Evolutionary conservation across 2,888 invertebrate species (phyloP), one percentile per base, ranked within the genome.

Genomic region (Drosophila kambysellisi): DNA sequence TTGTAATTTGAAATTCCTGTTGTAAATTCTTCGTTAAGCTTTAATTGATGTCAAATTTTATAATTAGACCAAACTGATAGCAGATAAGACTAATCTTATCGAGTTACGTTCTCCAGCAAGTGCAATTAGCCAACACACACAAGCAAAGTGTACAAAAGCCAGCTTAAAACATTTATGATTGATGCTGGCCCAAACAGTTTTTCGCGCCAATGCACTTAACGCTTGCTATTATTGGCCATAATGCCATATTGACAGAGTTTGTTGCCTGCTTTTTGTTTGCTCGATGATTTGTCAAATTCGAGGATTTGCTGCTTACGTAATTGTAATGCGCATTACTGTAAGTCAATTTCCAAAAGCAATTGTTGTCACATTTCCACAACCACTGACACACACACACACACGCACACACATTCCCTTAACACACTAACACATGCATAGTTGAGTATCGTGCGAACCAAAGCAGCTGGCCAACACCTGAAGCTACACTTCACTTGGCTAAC

Each of bases 91-190:
- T 37, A 29, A 63, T 82, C 80, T 84, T 79, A 87, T 87, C 84
- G 79, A 54, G 59, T 74, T 81, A 81, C 66, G 74, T 75, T 46
- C 74, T 75, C 73, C 29, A 70, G 65, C 3, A 53, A 70, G 81
- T 85, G 83, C 83, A 84, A 88, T 88, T 84, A 88, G 70, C 81
- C 48, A 56, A 62, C 33, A 39, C 37, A 54, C 51, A 56, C 20
- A 50, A 37, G 35, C 43, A 53, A 41, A 58, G 46, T n/a, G 32
- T 30, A 32, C 30, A 51, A 76, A 64, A 73, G 67, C 70, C 72
- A 59, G 82, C 82, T 82, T 85, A 78, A 82, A 74, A 70, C 70
- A 76, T 85, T 82, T 85, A 88, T 84, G 84, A 84, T 84, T 84
- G 88, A 84, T 84, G 84, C 81, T 81, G 60, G 51, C 61, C 64